phyloP scores from a whole-genome alignment of 2,113 vertebrate genomes.

The Thalassoma bifasciatum region DNA sequence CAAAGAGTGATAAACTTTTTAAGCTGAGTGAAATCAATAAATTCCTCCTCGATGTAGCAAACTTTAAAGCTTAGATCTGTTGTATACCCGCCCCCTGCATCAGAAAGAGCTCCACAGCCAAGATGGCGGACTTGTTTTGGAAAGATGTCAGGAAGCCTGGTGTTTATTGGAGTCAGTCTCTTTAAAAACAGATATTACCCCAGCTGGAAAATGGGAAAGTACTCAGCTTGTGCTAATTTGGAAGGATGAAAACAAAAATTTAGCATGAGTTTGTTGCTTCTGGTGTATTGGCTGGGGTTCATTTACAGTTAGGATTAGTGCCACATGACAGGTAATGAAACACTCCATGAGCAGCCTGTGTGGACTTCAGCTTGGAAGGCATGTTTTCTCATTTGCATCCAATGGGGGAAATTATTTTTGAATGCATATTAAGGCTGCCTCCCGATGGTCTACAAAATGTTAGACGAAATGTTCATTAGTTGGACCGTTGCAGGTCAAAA shows the following conservation, averaged over 20 bases:
- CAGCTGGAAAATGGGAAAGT: constrained; percentile 3
- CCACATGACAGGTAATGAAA: neutral
- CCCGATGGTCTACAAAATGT: neutral
- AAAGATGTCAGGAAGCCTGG: neutral
- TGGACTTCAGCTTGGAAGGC: too few relatives aligned
- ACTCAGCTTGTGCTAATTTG: neutral
- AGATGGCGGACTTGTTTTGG: neutral
- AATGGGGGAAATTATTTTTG: too few relatives aligned
- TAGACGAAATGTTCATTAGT: too few relatives aligned
- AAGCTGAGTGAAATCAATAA: constrained; percentile 30
- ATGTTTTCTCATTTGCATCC: too few relatives aligned
- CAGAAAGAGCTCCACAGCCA: neutral
- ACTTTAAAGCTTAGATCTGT: constrained; percentile 17
- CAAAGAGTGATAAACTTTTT: constrained; percentile 24
- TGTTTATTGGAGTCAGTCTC: neutral
- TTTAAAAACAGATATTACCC: neutral
- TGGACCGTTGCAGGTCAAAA: too few relatives aligned
- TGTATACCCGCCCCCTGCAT: neutral
- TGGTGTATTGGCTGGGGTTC: neutral
- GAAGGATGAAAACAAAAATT: constrained; percentile 12
- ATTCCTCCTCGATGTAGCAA: constrained; percentile 7
- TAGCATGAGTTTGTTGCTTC: neutral
- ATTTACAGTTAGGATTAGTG: neutral
- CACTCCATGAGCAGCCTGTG: neutral
- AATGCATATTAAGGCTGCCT: neutral